Evolutionary conservation across 2,888 invertebrate species (phyloP).

Genomic region (Caenorhabditis sp.): DNA sequence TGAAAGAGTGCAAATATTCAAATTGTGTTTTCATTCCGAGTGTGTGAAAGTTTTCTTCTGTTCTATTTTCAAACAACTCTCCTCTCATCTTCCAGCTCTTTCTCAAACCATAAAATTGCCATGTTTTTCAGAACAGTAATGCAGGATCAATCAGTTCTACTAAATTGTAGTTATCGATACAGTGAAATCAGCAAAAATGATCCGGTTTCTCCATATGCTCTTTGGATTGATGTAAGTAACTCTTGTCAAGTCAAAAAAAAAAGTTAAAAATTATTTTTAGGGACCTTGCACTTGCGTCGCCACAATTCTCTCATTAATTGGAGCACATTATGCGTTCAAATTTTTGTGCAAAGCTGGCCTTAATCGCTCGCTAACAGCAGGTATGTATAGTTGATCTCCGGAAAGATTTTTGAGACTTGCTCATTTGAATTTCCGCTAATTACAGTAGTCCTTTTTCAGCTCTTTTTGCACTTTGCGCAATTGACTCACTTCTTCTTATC

Average conservation of each 20-base stretch:
- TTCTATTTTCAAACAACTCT: no score
- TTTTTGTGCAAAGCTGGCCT: conserved; percentile 64
- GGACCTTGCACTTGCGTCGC: conserved; percentile 66
- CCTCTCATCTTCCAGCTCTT: no score
- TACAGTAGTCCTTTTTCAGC: conserved; percentile 42
- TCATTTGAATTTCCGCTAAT: no score
- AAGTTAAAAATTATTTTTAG: conserved; percentile 3
- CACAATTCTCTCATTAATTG: conserved; percentile 63
- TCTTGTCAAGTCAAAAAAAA: neutral
- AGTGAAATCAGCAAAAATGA: conserved; percentile 37
- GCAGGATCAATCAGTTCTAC: conserved; percentile 31
- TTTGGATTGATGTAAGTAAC: conserved; percentile 51
- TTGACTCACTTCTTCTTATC: conserved; percentile 64
- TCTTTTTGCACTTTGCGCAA: conserved; percentile 64
- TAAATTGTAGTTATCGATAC: conserved; percentile 61
- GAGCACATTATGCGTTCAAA: conserved; percentile 62
- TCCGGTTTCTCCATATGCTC: conserved; percentile 42
- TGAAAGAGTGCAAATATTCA: no score
- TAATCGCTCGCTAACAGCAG: conserved; percentile 65
- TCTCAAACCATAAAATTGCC: no score
- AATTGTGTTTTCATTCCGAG: no score
- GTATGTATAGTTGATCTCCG: conserved; percentile 43
- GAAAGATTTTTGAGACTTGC: no score
- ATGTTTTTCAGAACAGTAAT: conserved; percentile 38
- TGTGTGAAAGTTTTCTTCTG: no score